These are phyloP conservation scores for Heliconius melpomene DNA, from an alignment of 1,140 invertebrate species.

Conservation along the genomic window DNA sequence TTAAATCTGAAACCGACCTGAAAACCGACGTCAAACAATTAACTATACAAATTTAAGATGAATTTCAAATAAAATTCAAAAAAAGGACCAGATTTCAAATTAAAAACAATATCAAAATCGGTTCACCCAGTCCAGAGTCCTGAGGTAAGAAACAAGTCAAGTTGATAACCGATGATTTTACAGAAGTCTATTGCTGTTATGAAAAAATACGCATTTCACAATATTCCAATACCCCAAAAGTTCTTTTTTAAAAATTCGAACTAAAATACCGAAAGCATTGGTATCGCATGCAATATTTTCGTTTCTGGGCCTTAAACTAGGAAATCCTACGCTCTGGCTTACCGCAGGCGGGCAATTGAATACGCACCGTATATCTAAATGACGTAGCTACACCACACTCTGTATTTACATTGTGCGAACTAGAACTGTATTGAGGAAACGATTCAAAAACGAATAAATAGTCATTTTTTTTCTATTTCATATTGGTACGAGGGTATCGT, in stretches of 20 bases:
- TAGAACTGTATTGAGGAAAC: constrained; percentile 1
- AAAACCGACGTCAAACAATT: no score
- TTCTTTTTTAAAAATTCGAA: not conserved
- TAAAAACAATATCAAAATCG: no score
- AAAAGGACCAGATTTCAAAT: no score
- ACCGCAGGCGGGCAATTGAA: constrained; percentile 21
- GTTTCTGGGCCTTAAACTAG: constrained; percentile 9
- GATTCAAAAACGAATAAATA: not conserved
- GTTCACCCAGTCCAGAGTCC: no score
- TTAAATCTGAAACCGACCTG: no score
- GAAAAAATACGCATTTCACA: no score
- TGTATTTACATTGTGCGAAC: constrained; percentile 6
- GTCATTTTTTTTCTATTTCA: not conserved
- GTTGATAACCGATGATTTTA: no score
- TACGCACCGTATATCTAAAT: constrained; percentile 16
- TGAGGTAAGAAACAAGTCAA: no score
- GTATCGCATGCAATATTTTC: not conserved
- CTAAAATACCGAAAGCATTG: not conserved
- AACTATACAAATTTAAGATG: no score
- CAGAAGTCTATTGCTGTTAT: no score
- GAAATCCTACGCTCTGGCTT: not conserved
- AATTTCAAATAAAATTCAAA: no score
- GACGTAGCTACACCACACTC: not conserved
- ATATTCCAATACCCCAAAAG: not conserved
- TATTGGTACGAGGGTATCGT: not conserved